A percentile compares a stretch with the other conserved stretches of the same genome.
These are phyloP conservation scores for Harpagoxenus sublaevis DNA, from an alignment of 2,888 invertebrate species.

Conservation along the genomic window DNA sequence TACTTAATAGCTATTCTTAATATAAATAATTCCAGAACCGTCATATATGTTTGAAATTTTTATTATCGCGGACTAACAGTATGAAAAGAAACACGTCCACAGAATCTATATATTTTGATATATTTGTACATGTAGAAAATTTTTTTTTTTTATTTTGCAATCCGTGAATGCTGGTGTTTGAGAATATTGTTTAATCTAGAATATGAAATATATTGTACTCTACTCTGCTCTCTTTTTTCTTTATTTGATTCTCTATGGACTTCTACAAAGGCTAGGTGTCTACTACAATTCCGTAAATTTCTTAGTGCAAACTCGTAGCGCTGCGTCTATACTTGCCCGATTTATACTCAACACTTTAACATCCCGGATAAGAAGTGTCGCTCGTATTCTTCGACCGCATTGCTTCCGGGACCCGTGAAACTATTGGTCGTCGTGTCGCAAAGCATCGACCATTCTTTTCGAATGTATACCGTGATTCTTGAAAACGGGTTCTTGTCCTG, in stretches of 20 bases:
- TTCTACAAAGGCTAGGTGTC: not conserved
- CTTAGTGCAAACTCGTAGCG: not conserved
- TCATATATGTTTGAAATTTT: not conserved
- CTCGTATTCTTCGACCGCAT: not conserved
- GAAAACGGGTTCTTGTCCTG: not conserved
- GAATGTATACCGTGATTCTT: not conserved
- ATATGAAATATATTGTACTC: not conserved
- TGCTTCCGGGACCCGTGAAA: not conserved
- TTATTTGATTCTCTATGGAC: not conserved
- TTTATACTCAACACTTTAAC: conserved; percentile 28
- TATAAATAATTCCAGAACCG: not conserved
- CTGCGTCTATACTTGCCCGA: not conserved
- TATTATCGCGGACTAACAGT: not conserved
- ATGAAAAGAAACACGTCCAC: not conserved
- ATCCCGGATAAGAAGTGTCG: not conserved
- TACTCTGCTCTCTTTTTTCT: not conserved
- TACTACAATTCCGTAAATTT: conserved; percentile 4
- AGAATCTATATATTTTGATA: not conserved
- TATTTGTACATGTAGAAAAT: not conserved
- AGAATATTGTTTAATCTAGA: not conserved
- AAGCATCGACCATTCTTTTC: conserved; percentile 11
- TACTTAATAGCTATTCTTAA: conserved; percentile 17
- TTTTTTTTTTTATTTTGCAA: conserved; percentile 13
- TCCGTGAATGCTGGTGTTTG: not conserved
- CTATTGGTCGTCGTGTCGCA: conserved; percentile 8